Evolutionary conservation across 2,888 invertebrate species (phyloP).

Genomic region (Catocala nupta): DNA sequence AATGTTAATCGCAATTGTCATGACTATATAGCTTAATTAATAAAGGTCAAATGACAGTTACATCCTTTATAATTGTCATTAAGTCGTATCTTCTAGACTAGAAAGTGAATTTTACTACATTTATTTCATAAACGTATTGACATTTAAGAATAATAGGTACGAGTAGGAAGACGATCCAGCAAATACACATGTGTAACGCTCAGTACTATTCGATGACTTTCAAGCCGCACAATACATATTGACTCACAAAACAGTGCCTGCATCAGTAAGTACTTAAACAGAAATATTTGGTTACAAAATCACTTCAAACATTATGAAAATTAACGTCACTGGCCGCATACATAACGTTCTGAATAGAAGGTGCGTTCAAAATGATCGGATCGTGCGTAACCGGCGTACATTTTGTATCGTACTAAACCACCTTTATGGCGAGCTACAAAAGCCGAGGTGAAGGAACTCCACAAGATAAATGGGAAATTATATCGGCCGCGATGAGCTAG

Average conservation of each 20-base stretch:
- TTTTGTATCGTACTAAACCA: slow-evolving; percentile 81
- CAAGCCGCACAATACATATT: slow-evolving; percentile 34
- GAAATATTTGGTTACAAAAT: slow-evolving; percentile 44
- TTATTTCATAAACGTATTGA: too few relatives aligned
- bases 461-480: slow-evolving; percentile 85
- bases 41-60: too few relatives aligned
- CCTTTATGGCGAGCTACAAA: slow-evolving; percentile 81
- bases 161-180: too few relatives aligned
- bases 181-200: neutral
- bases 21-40: too few relatives aligned
- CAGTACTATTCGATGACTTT: slow-evolving; percentile 18
- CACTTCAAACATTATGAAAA: slow-evolving; percentile 48
- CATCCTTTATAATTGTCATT: too few relatives aligned
- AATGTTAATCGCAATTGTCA: too few relatives aligned
- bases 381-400: slow-evolving; percentile 84
- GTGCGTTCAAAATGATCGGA: slow-evolving; percentile 68
- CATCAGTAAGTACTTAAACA: slow-evolving; percentile 9
- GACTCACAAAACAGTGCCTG: slow-evolving; percentile 7
- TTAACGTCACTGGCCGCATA: slow-evolving; percentile 46
- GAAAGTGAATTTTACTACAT: too few relatives aligned
- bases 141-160: too few relatives aligned
- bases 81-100: too few relatives aligned
- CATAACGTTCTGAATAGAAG: slow-evolving; percentile 54
- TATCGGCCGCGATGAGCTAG: slow-evolving; percentile 84
- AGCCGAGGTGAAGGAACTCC: slow-evolving; percentile 82